Base-by-base conservation (phyloP, 2,797 vertebrate genomes). In the Streptopelia turtur region DNA sequence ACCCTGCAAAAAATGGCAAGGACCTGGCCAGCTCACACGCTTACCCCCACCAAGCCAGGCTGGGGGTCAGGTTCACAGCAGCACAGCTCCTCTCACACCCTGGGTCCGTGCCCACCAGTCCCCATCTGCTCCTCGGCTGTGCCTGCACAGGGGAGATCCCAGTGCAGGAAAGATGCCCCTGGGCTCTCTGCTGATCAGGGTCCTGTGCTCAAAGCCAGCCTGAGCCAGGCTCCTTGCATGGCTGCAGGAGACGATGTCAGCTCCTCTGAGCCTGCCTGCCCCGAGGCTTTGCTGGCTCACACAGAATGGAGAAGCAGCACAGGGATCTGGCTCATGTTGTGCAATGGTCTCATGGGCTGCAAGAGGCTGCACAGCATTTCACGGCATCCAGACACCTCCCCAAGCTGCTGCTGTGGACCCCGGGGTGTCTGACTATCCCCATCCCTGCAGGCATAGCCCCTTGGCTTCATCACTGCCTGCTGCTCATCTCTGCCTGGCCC, bases 341-440 rank as follows among this genome's bases (percentile, higher is more conserved):
- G 53, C 27, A 66, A 9, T 28, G 23, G 14, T 31, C 22, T 55
- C 20, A 31, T 13, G 18, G n/a, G 18, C 71, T 61, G 27, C 27
- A 64, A 57, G 49, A 83, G 52, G 39, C 23, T 81, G 22, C 41
- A 56, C 30, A 72, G 66, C 25, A 55, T 49, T 55, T 87, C 47
- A 13, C 1, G 3, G 37, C 52, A 82, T 35, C 52, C 39, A 79
- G 57, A 70, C 24, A 60, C 4, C 5, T 81, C 57, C 27, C 27
- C 16, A 18, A 5, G 52, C 21, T 55, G 56, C 30, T 57, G 8
- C 35, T 0, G 0, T 52, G 49, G 18, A 35, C 20, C 3, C 7
- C 11, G 20, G 23, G 16, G 15, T 68, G 31, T 59, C 76, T 64
- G 65, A 24, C 17, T n/a, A 59, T 45, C 35, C 17, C 22, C 11